Evolutionary conservation across 2,888 invertebrate species (phyloP).

Genomic region (Papilio gigon): DNA sequence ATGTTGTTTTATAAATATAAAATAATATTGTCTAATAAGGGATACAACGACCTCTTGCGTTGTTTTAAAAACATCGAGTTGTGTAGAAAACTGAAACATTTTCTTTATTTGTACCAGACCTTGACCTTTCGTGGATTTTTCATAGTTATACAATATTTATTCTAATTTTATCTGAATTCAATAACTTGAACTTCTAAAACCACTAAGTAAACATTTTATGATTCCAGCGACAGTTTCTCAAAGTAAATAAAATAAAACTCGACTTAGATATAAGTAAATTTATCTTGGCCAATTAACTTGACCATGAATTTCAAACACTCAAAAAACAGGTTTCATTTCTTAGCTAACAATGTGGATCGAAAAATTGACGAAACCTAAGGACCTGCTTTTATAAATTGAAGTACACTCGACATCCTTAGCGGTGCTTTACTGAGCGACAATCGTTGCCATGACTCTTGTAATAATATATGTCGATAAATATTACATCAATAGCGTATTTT

Average conservation of each 20-base stretch:
- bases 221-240: no score
- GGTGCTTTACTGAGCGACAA: not conserved
- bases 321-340: slow-evolving; percentile 13
- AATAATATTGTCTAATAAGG: not conserved
- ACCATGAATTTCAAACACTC: not conserved
- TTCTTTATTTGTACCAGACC: not conserved
- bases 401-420: slow-evolving; percentile 32
- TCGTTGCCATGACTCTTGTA: not conserved
- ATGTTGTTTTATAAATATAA: slow-evolving; percentile 15
- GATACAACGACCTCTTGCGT: not conserved
- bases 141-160: not conserved
- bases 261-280: not conserved
- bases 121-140: not conserved
- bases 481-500: no score
- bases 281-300: not conserved
- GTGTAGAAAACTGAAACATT: not conserved
- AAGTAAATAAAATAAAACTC: no score
- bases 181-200: no score
- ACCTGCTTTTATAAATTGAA: slow-evolving; percentile 54
- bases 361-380: slow-evolving; percentile 33
- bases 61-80: slow-evolving; percentile 6
- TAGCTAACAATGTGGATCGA: slow-evolving; percentile 16
- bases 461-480: no score
- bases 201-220: no score
- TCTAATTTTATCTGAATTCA: no score